Evolutionary conservation across 2,888 invertebrate genomes (phyloP).

Genomic region (Lobophora halterata): DNA sequence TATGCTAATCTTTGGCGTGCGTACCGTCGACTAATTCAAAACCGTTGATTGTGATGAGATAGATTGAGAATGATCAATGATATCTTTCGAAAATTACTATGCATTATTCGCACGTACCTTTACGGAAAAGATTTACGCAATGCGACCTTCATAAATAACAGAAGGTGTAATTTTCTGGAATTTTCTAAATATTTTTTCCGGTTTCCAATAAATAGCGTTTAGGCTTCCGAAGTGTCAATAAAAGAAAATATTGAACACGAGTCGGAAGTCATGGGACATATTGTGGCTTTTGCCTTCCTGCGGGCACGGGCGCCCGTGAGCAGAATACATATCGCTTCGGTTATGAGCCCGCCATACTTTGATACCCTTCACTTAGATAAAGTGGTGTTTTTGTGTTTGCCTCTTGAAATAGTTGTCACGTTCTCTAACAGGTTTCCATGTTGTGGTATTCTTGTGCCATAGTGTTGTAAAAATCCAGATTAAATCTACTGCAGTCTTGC

Average conservation of each 20-base stretch:
- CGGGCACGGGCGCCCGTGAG: conserved; percentile 45
- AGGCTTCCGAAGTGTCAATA: conserved; percentile 51
- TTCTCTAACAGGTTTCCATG: conserved; percentile 34
- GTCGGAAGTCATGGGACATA: conserved; percentile 65
- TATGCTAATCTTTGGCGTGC: conserved; percentile 33
- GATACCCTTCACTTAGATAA: conserved; percentile 56
- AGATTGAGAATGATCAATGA: conserved; percentile 14
- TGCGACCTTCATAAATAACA: conserved; percentile 18
- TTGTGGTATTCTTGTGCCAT: conserved; percentile 26
- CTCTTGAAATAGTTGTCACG: conserved; percentile 50
- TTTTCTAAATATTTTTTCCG: conserved; percentile 26
- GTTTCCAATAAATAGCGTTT: conserved; percentile 38
- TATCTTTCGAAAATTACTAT: conserved; percentile 21
- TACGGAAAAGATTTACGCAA: conserved; percentile 18
- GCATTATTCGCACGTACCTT: conserved; percentile 12
- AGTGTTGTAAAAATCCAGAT: conserved; percentile 24
- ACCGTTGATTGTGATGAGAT: conserved; percentile 7
- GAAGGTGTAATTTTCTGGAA: conserved; percentile 18
- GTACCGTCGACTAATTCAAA: conserved; percentile 34
- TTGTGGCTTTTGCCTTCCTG: conserved; percentile 71
- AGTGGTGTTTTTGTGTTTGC: conserved; percentile 52
- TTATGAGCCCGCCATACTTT: conserved; percentile 48
- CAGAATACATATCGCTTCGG: conserved; percentile 59
- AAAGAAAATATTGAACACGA: conserved; percentile 66
- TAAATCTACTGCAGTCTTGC: conserved; percentile 25